Base-by-base conservation (phyloP, 1,140 invertebrate genomes). In the Schmidtea mediterranea region DNA sequence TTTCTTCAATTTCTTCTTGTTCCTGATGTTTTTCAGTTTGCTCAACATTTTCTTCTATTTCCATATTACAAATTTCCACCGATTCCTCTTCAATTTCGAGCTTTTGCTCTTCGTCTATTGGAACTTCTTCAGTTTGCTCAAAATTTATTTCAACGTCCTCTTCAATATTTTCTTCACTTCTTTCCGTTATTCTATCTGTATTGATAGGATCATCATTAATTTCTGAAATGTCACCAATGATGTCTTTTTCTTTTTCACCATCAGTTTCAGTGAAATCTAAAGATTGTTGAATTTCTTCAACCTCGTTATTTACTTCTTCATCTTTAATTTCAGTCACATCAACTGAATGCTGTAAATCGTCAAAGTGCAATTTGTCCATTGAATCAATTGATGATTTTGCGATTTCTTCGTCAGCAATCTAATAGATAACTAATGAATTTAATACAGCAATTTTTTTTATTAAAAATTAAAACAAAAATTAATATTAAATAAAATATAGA, bases 301-400 rank as follows among this genome's bases (percentile, higher is more conserved):
- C 12, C 12, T 37, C 36, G n/a, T 12, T 37, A 37, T 37, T n/a
- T 37, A 37, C 36, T n/a, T 37, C 12, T n/a, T 37, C 36, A 12
- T 37, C 36, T 37, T 37, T n/a, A n/a, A n/a, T n/a, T 37, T 37
- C 36, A 12, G 12, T n/a, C n/a, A 12, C 36, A 37, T n/a, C 36
- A 37, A 12, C 36, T 12, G 36, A 12, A n/a, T 37, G 12, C 36
- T 37, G 12, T 12, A n/a, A 37, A 12, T 37, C n/a, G 12, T 37
- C n/a, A 37, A n/a, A 37, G 36, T n/a, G 36, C 12, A n/a, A 37
- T n/a, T 37, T 37, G 36, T 37, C n/a, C 36, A n/a, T 65, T 87
- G 82, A 57, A 89, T 87, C 71, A n/a, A 83, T 86, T 36, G 76
- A 76, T 21, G 82, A 82, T 10, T 82, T 82, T 59, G 80, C 68